Percentiles rank a stretch among this genome's conserved stretches.
Evolutionary conservation across 2,888 invertebrate genomes (phyloP).

Genomic region (Tipula lateralis): DNA sequence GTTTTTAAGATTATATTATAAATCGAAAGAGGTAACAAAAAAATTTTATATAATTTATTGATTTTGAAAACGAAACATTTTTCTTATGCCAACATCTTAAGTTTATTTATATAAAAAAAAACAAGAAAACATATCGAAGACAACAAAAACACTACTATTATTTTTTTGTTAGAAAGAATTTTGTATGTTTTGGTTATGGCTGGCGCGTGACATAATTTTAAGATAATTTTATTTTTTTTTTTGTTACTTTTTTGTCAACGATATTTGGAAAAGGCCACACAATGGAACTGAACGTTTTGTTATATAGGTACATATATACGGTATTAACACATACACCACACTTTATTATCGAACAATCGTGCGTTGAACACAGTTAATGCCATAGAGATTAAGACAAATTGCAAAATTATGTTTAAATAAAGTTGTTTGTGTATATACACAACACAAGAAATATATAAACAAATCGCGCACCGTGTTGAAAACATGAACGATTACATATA

Average conservation of each 20-base stretch:
- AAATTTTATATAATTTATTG: background rate
- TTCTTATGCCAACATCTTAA: background rate
- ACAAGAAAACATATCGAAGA: background rate
- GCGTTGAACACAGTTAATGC: background rate
- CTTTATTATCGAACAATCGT: background rate
- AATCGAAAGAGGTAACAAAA: background rate
- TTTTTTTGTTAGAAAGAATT: background rate
- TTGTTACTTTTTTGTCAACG: background rate
- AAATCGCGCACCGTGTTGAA: background rate
- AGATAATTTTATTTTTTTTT: background rate
- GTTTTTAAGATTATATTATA: background rate
- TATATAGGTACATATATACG: background rate
- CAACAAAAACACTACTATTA: background rate
- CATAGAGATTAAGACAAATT: constrained; percentile 11
- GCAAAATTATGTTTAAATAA: background rate
- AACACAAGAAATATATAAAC: background rate
- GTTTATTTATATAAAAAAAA: background rate
- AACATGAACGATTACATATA: background rate
- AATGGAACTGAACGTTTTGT: background rate
- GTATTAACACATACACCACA: background rate
- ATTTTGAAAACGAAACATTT: background rate
- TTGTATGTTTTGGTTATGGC: background rate
- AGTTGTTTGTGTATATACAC: background rate
- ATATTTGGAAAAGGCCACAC: constrained; percentile 1
- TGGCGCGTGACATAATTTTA: constrained; percentile 24